Evolutionary conservation across 2,797 vertebrate species (phyloP), one percentile per base, ranked within the genome.

Genomic region (Schizopygopsis pylzovi): DNA sequence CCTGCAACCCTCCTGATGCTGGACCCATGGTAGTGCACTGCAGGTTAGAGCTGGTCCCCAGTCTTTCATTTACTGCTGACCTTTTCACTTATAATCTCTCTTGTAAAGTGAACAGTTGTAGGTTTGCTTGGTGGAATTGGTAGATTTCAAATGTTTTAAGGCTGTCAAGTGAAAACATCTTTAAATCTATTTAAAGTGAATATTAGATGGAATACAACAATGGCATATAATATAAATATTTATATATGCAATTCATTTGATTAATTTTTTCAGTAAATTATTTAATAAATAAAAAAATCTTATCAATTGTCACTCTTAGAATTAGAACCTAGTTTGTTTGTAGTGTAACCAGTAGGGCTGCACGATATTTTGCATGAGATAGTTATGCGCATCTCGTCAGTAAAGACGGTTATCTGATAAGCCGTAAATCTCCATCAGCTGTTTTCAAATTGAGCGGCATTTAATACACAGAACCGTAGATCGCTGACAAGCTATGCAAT

Each of bases 1-100:
- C 97, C 84, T 98, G 97, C 90, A 97, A 98, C 90, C 97, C 97
- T 0, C 92, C 96, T 0, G 97, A 99, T 11, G 96, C 97, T 0
- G 98, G 98, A 20, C 97, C 98, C 79, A 97, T 99, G 96, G 96
- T 99, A 91, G 97, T 98, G 61, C 98, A 99, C 83, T 99, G 98
- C 97, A 99, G 98, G 98, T 99, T 93, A 90, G 81, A 4, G 1
- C 37, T 3, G 9, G 6, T 71, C 37, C 9, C 43, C 37, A 56
- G 59, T 37, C 70, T 45, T 81, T 54, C 20, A 43, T 56, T 81
- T 79, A 79, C 12, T 61, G 70, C 63, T 47, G 63, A 77, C 59
- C 78, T 86, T 88, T 83, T 81, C 82, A 37, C 45, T 82, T 84
- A 65, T 81, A 41, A 68, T 33, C 72, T 84, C 11, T 52, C 13